A percentile compares a stretch with the other conserved stretches of the same genome.
These are phyloP conservation scores for Baryphthengus martii DNA, from an alignment of 2,113 vertebrate species.

Conservation along the genomic window DNA sequence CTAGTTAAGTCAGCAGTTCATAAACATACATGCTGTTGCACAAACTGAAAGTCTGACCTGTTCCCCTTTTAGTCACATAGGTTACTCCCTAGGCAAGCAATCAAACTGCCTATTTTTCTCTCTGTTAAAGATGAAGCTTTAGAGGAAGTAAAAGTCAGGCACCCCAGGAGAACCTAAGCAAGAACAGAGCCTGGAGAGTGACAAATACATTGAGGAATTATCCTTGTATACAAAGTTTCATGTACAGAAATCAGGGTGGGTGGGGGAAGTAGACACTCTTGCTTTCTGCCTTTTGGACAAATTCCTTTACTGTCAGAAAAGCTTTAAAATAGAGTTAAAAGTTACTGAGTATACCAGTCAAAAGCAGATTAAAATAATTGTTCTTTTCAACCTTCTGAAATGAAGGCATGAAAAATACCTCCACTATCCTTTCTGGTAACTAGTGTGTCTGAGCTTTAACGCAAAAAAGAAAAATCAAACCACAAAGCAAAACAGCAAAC, in stretches of 20 bases:
- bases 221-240: not conserved
- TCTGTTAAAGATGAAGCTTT: not conserved
- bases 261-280: not conserved
- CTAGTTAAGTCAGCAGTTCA: not conserved
- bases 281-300: not conserved
- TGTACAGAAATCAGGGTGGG: fast-evolving
- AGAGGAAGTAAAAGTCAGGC: not conserved
- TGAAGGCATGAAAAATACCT: not conserved
- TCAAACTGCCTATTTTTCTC: not conserved
- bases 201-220: not conserved
- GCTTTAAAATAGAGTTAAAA: not conserved
- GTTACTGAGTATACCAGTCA: not conserved
- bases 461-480: too few relatives aligned
- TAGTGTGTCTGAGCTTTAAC: not conserved
- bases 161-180: not conserved
- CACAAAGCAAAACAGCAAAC: too few relatives aligned
- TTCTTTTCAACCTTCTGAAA: not conserved
- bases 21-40: not conserved
- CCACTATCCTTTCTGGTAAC: not conserved
- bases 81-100: not conserved
- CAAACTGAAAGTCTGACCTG: not conserved
- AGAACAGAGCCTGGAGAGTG: not conserved
- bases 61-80: not conserved
- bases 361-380: not conserved
- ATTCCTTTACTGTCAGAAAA: not conserved